Base-by-base conservation (phyloP, 2,113 vertebrate genomes). In the Phoenicopterus ruber region DNA sequence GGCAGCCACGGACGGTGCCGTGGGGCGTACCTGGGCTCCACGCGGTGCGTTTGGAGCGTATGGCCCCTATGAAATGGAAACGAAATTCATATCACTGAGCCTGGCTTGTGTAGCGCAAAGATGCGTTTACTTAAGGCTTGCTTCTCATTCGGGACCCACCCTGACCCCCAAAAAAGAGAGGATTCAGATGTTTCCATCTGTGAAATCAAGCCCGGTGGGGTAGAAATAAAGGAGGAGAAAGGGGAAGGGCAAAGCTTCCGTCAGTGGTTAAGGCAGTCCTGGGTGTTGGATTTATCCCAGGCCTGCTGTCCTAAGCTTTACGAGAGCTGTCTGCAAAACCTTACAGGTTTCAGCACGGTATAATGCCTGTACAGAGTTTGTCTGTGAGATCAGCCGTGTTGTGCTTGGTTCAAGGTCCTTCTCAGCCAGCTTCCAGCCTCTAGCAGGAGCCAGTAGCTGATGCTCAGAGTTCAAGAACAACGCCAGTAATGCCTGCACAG, bases 1-100 rank as follows among this genome's bases (percentile, higher is more conserved):
- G 25, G 72, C 29, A 42, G 77, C 24, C 6, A 4, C 0, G 0
- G 61, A 3, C 3, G 57, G 24, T n/a, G 61, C 77, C 1, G 0
- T 8, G 22, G 0, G 2, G 3, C 0, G 1, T 57, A 47, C 59
- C 44, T 32, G 55, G 58, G 55, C 28, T 79, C 34, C 32, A 10
- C 2, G 2, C 0, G 4, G n/a, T 1, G 2, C 2, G 9, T 55
- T 46, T 19, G 55, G 36, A 55, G 18, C 58, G 21, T 34, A 2
- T 2, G 8, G 31, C 15, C 52, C 17, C 2, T 13, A 9, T 3
- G n/a, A 22, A 40, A 65, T 40, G 28, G 46, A 81, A 93, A 46
- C 7, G 0, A 4, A 59, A 38, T 46, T 62, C 11, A 1, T 31
- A 0, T 11, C 11, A 0, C 2, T 15, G 52, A 40, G 63, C 31